A percentile compares a stretch with the other conserved stretches of the same genome.
Evolutionary conservation across 1,140 invertebrate species (phyloP).

Genomic region (Papilio xuthus): DNA sequence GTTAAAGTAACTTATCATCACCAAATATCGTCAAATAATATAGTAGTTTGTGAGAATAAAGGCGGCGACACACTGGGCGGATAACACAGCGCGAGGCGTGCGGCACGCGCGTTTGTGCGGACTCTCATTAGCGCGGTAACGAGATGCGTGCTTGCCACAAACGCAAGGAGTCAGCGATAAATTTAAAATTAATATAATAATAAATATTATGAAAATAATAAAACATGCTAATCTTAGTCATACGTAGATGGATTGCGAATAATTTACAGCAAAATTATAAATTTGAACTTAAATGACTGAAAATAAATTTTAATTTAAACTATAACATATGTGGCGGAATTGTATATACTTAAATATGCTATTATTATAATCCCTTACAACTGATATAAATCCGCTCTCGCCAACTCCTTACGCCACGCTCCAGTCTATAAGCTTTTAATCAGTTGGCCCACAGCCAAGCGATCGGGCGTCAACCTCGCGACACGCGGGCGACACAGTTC

Average conservation of each 20-base stretch:
- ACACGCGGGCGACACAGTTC: slow-evolving; percentile 29
- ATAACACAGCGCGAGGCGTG: background rate
- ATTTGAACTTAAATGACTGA: background rate
- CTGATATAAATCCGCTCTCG: slow-evolving; percentile 32
- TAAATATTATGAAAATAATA: background rate
- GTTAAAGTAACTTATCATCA: background rate
- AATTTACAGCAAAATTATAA: background rate
- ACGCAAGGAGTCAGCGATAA: slow-evolving; percentile 3
- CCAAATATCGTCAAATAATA: background rate
- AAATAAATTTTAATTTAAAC: no score
- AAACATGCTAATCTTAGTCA: background rate
- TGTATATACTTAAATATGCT: background rate
- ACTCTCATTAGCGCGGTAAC: slow-evolving; percentile 53
- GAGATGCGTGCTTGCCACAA: slow-evolving; percentile 13
- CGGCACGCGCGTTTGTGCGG: slow-evolving; percentile 48
- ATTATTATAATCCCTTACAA: background rate
- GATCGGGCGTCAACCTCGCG: slow-evolving; percentile 63
- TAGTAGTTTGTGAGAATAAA: background rate
- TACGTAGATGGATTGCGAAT: background rate
- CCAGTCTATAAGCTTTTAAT: slow-evolving; percentile 62
- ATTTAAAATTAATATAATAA: background rate
- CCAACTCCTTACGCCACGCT: slow-evolving; percentile 42
- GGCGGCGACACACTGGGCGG: slow-evolving; percentile 3
- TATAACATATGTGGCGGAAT: background rate
- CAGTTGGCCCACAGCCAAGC: slow-evolving; percentile 61